phyloP scores from a whole-genome alignment of 1,140 invertebrate genomes.

The Frieseomelitta varia region DNA sequence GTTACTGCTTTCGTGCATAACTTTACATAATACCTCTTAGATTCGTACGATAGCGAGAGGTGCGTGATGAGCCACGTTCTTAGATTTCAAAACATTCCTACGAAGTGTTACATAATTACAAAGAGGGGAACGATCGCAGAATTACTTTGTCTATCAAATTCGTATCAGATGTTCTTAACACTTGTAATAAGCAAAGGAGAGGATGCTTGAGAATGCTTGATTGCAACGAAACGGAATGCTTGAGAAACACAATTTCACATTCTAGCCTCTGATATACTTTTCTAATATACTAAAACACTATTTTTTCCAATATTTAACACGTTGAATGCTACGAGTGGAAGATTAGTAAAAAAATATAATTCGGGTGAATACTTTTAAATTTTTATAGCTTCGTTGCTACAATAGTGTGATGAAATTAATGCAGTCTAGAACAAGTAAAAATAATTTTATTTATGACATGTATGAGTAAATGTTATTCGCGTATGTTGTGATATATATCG shows the following conservation, averaged over 20 bases:
- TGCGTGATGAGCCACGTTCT: neutral
- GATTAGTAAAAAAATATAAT: too few species aligned
- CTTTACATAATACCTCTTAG: conserved; percentile 19
- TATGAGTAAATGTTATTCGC: too few species aligned
- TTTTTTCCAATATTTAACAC: too few species aligned
- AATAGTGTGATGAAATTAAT: too few species aligned
- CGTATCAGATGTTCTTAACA: neutral
- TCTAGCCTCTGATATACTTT: neutral
- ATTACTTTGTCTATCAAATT: neutral
- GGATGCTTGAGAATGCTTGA: too few species aligned
- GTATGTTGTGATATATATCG: too few species aligned
- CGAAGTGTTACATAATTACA: neutral
- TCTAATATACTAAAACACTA: too few species aligned
- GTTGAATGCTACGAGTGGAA: too few species aligned
- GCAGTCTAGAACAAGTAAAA: too few species aligned
- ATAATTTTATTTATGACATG: too few species aligned
- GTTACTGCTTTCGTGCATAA: neutral
- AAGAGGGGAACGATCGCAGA: neutral
- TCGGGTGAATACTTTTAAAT: too few species aligned
- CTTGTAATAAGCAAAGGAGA: neutral
- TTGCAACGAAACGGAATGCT: neutral
- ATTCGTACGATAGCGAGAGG: neutral
- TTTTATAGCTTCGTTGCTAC: too few species aligned
- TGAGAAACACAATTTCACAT: neutral
- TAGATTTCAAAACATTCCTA: neutral